Evolutionary conservation across 2,888 invertebrate species (phyloP), one percentile per base, ranked within the genome.

Genomic region (Timandra comae): DNA sequence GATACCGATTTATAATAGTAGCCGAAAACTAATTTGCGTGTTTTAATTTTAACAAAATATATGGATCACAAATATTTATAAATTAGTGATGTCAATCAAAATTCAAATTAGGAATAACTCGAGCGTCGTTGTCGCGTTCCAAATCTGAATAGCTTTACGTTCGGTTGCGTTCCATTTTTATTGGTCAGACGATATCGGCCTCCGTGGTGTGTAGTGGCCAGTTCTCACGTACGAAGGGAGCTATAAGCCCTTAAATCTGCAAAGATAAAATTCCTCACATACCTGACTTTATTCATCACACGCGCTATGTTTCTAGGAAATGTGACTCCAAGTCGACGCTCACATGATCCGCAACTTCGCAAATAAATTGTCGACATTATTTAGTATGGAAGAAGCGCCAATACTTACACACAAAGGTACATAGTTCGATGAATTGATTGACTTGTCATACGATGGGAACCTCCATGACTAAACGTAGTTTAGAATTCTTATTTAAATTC

Each of bases 261-360:
- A 70, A 61, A 74, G 77, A 73, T 73, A 67, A 67, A 77, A 85
- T 85, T 76, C 81, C 68, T 56, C 41, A 54, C 73, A 66, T 65
- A 77, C 71, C 68, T 46, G 58, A 46, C 62, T 80, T 78, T 82
- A 85, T 85, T 84, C 85, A 78, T 73, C 76, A 81, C 82, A 77
- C 82, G 78, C 79, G 71, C 71, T 47, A 45, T 46, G 54, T 43
- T 85, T 82, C 84, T 82, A 74, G 71, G 84, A 84, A 85, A 60
- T 58, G 60, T 68, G 70, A 66, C 61, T 64, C 63, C 67, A 63
- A 60, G 57, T 63, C 60, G 63, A 58, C 60, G 52, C 64, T 70
- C 68, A 63, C 66, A 69, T 69, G 60, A 68, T 65, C 63, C 53
- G 47, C 70, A 63, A 60, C 63, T 54, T 60, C 59, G 70, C 72